phyloP scores from a whole-genome alignment of 2,113 vertebrate genomes.

The Sceloporus tristichus region DNA sequence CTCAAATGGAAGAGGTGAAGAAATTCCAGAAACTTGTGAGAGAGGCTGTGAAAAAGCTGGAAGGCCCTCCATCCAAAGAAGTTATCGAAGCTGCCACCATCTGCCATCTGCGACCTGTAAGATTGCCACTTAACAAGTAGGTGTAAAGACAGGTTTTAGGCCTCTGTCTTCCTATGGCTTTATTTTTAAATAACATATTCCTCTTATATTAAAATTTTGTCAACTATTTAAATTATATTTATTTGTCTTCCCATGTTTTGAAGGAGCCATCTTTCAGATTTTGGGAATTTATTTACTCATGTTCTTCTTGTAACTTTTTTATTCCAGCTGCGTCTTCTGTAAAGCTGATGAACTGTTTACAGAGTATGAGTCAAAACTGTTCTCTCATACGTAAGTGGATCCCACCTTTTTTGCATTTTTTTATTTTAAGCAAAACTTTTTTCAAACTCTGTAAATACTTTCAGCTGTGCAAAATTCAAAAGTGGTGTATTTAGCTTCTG shows the following conservation, averaged over 20 bases:
- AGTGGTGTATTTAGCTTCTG: not conserved
- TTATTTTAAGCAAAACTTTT: not conserved
- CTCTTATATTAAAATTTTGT: not conserved
- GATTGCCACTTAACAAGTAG: conserved; percentile 96
- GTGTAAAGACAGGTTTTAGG: conserved; percentile 50
- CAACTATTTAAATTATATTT: not conserved
- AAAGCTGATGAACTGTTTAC: conserved; percentile 97
- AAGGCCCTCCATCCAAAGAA: conserved; percentile 88
- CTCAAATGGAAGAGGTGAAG: conserved; percentile 90
- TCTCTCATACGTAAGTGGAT: conserved; percentile 93
- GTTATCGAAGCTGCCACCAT: conserved; percentile 93
- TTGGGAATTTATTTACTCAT: conserved; percentile 19
- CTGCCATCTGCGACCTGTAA: conserved; percentile 91
- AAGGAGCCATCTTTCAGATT: conserved; percentile 4
- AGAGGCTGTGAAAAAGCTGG: conserved; percentile 92
- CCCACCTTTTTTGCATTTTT: conserved; percentile 32
- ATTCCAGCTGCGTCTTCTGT: conserved; percentile 94
- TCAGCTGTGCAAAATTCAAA: not conserved
- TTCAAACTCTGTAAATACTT: not conserved
- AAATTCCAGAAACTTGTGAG: conserved; percentile 93
- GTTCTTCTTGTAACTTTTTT: conserved; percentile 60
- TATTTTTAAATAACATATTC: conserved; percentile 1
- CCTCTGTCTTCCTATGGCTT: conserved; percentile 27
- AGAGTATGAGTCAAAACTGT: conserved; percentile 97
- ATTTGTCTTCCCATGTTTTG: conserved; percentile 15